Percentiles rank a stretch among this genome's conserved stretches.
phyloP scores from a whole-genome alignment of 2,113 vertebrate species.

The Erinaceus europaeus region DNA sequence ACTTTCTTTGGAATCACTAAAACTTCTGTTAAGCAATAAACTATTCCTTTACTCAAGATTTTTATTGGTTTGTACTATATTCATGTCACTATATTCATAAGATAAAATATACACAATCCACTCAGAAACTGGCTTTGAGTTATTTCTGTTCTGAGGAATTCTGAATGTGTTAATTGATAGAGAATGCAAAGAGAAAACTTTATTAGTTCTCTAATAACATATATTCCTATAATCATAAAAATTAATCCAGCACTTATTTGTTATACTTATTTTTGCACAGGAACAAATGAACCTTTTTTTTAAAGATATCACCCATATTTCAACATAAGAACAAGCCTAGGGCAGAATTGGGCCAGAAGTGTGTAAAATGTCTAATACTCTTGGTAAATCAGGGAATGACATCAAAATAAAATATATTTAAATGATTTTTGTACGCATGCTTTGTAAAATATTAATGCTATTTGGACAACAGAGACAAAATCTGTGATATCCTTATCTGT shows the following conservation, averaged over 20 bases:
- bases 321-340: neutral
- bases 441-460: neutral
- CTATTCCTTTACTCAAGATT: neutral
- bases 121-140: neutral
- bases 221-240: neutral
- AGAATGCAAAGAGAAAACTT: conserved; percentile 20
- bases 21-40: neutral
- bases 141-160: conserved; percentile 3
- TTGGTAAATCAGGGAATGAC: neutral
- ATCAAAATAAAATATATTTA: neutral
- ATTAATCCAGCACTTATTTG: no score
- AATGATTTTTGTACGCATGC: neutral
- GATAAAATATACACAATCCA: neutral
- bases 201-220: neutral
- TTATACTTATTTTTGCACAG: neutral
- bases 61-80: neutral
- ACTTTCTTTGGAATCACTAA: conserved; percentile 33
- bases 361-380: neutral
- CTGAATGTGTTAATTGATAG: conserved; percentile 3
- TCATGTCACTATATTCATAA: neutral
- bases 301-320: neutral
- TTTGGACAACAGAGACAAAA: neutral
- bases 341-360: neutral
- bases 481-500: neutral
- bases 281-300: neutral